These are phyloP conservation scores for Bungarus multicinctus DNA, from an alignment of 2,113 vertebrate genomes.

Conservation along the genomic window DNA sequence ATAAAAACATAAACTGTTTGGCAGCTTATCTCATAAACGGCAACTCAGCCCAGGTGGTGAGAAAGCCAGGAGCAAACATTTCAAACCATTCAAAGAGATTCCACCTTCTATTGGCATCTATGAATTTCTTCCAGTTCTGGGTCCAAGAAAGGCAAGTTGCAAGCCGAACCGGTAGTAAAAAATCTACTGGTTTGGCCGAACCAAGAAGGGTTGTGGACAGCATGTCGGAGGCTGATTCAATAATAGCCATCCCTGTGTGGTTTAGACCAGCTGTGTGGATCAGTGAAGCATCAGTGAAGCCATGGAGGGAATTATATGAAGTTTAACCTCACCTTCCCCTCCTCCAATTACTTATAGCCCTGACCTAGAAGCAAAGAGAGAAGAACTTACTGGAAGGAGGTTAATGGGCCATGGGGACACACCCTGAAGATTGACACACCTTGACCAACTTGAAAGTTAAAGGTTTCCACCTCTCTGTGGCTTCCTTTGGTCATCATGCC, in stretches of 20 bases:
- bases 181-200: too few relatives aligned
- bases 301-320: not conserved
- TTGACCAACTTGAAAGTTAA: not conserved
- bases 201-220: not conserved
- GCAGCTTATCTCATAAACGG: not conserved
- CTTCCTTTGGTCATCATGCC: not conserved
- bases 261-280: not conserved
- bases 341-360: not conserved
- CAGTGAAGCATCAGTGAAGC: not conserved
- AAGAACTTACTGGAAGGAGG: not conserved
- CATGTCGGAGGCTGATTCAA: not conserved
- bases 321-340: not conserved
- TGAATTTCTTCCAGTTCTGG: not conserved
- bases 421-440: not conserved
- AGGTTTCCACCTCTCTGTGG: not conserved
- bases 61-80: not conserved
- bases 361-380: not conserved
- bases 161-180: not conserved
- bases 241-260: not conserved
- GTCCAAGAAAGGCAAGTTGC: not conserved
- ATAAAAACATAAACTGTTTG: not conserved
- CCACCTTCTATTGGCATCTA: not conserved
- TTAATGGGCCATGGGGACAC: not conserved
- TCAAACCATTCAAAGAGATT: not conserved
- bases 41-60: not conserved